These are phyloP conservation scores for Rhingia campestris DNA, from an alignment of 2,888 invertebrate species.

Conservation along the genomic window DNA sequence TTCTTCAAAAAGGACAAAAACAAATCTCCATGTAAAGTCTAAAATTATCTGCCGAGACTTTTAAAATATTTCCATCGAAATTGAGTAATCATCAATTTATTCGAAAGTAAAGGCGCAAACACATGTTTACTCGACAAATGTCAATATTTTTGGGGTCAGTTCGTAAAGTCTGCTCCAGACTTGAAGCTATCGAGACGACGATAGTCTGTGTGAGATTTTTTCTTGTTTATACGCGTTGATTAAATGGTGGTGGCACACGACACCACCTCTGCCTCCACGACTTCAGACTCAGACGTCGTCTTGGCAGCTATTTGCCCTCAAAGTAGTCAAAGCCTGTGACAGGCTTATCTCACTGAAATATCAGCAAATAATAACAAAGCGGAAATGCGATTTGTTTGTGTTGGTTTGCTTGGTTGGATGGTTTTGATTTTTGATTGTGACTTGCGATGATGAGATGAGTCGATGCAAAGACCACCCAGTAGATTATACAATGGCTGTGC, in stretches of 20 bases:
- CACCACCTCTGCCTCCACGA: conserved; percentile 7
- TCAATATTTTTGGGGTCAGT: conserved; percentile 3
- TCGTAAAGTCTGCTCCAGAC: conserved; percentile 1
- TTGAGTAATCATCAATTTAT: conserved; percentile 20
- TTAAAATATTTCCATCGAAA: conserved; percentile 5
- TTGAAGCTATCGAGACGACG: conserved; percentile 1
- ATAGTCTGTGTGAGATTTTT: neutral
- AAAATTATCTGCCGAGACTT: neutral
- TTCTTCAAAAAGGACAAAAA: neutral
- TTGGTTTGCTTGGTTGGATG: conserved; percentile 31
- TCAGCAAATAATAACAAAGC: conserved; percentile 14
- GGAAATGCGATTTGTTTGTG: neutral
- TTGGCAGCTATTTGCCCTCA: neutral
- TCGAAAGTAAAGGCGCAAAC: neutral
- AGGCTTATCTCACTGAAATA: conserved; percentile 38
- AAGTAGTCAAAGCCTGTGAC: neutral
- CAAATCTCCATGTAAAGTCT: neutral
- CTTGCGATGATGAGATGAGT: neutral
- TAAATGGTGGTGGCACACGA: conserved; percentile 29
- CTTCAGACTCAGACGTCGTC: too few relatives aligned
- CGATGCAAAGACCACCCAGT: neutral
- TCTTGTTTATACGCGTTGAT: conserved; percentile 18
- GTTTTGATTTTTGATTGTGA: conserved; percentile 28
- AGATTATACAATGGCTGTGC: neutral
- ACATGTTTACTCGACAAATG: neutral